Evolutionary conservation across 2,797 vertebrate species (phyloP), one percentile per base, ranked within the genome.

Genomic region (Cottoperca gobio): DNA sequence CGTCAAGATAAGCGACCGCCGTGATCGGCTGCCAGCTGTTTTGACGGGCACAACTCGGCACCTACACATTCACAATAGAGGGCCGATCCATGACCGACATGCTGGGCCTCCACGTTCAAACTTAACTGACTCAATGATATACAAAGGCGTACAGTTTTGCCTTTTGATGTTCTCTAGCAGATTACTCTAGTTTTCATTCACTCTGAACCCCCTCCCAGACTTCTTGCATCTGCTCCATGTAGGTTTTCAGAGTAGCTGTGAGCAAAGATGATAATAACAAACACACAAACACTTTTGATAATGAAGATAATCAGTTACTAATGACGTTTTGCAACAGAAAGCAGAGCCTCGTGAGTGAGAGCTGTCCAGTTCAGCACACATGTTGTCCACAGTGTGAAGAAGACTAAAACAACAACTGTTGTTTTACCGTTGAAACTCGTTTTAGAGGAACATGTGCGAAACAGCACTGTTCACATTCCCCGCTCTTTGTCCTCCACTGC

Each of bases 221-320:
- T 0, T 10, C 17, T 48, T 43, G 45, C n/a, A 26, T 21, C n/a
- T 49, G 26, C 66, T 57, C 12, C 14, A 43, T 2, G 21, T 19
- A 23, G 5, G 48, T 16, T 70, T 76, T 40, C 43, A 73, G 26
- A 64, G 57, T 64, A 62, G 14, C n/a, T 57, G 35, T 57, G 57
- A 73, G 49, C 19, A 58, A 50, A 70, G 63, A 83, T 37, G 40
- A 84, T 52, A 45, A 76, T 83, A 79, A 62, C 33, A 66, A 52
- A 68, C 37, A 28, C 76, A 79, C 74, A 76, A 64, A 73, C 65
- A 76, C 61, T 52, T 33, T 67, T 8, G 9, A 50, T 17, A 3
- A 21, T 85, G 63, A 63, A 86, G 75, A 60, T 76, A 66, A 87
- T 90, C 69, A 87, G 85, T 89, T 82, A 88, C 72, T 91, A 80